Evolutionary conservation across 1,140 invertebrate genomes (phyloP), one percentile per base, ranked within the genome.

Genomic region (Leptopilina clavipes): DNA sequence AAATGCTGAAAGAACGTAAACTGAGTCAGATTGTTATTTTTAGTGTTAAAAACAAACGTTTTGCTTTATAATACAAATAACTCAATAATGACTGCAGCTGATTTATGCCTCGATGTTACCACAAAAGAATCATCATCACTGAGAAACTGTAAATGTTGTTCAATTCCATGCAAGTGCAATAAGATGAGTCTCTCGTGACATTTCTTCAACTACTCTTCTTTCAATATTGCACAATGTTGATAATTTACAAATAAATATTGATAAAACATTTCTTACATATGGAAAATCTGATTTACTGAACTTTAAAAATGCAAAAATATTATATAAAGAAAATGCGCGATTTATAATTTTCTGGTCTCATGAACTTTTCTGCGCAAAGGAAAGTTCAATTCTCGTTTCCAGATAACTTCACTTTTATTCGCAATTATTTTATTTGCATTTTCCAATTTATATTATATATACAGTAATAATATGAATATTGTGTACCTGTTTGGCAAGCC

Each of bases 91-190:
- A 65, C 22, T 31, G 59, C 5, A 65, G n/a, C 22, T 65, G 59
- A 65, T 65, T 65, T 65, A 65, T 65, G 25, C 31, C 25, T 31
- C 31, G 59, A 6, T 25, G 25, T 65, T 12, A 31, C 56, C 70
- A 71, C 19, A 19, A 14, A 72, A 72, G 19, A 19, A 44, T 72
- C 71, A 72, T 45, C 44, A 44, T 72, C 71, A 44, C 0, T 17
- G 11, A 25, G 71, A 72, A 72, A 72, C 37, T 45, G 71, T 45
- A 72, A 72, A 72, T 22, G 40, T 72, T 65, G 19, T 14, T 12
- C 1, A 25, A 65, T n/a, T n/a, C n/a, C n/a, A n/a, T n/a, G n/a
- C n/a, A n/a, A n/a, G n/a, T n/a, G n/a, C n/a, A n/a, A n/a, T n/a
- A n/a, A 3, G 25, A 25, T 10, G 11, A n/a, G n/a, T n/a, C n/a